phyloP scores from a whole-genome alignment of 1,140 invertebrate species.

The Leucophenga varia region DNA sequence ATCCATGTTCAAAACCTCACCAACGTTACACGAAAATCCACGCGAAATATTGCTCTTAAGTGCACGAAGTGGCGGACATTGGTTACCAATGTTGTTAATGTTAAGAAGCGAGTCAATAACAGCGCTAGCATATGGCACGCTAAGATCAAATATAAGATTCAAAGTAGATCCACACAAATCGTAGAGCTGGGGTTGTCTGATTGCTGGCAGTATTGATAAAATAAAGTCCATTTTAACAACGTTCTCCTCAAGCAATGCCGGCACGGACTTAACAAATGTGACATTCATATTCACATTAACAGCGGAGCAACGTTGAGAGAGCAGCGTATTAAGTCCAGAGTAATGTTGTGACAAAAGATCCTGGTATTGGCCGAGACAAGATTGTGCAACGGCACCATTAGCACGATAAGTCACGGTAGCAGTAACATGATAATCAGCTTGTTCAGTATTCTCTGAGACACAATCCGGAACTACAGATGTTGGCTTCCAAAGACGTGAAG shows the following conservation, averaged over 20 bases:
- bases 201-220: constrained; percentile 81
- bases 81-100: constrained; percentile 83
- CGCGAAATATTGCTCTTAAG: constrained; percentile 80
- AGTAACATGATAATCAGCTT: constrained; percentile 89
- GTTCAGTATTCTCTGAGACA: constrained; percentile 90
- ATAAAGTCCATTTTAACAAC: constrained; percentile 86
- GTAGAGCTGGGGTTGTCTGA: constrained; percentile 86
- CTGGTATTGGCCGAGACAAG: constrained; percentile 84
- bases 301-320: constrained; percentile 89
- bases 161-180: constrained; percentile 92
- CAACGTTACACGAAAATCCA: constrained; percentile 90
- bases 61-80: constrained; percentile 86
- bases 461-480: constrained; percentile 88
- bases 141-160: constrained; percentile 90
- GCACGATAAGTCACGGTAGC: constrained; percentile 87
- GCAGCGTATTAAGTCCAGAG: constrained; percentile 72
- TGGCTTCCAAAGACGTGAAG: constrained; percentile 77
- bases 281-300: constrained; percentile 95
- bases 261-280: constrained; percentile 79
- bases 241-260: constrained; percentile 78
- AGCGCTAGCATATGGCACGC: constrained; percentile 86
- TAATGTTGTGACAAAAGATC: constrained; percentile 83
- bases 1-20: constrained; percentile 91
- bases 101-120: constrained; percentile 88
- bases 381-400: constrained; percentile 79